phyloP scores from a whole-genome alignment of 2,113 vertebrate genomes.

The Phaetusa simplex region DNA sequence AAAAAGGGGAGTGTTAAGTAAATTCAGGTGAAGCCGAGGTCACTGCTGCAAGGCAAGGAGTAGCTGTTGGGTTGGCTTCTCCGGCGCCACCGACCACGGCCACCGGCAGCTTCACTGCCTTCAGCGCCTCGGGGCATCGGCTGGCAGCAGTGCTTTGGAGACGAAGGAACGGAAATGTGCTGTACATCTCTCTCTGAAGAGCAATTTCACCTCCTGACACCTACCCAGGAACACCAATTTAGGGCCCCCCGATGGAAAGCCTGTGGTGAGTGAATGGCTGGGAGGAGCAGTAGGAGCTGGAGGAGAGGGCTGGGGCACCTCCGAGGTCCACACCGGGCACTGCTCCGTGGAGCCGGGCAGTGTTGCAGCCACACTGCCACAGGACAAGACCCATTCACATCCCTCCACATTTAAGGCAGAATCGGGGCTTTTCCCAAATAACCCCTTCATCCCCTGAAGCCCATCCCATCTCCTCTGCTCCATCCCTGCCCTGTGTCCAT shows the following conservation, averaged over 20 bases:
- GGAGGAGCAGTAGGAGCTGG: background rate
- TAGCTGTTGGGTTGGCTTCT: background rate
- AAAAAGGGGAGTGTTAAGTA: background rate
- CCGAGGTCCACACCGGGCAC: background rate
- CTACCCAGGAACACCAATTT: background rate
- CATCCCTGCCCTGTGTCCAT: rapidly evolving
- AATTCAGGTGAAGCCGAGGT: background rate
- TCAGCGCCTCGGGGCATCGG: rapidly evolving
- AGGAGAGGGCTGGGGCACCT: background rate
- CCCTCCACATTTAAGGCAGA: background rate
- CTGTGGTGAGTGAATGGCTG: background rate
- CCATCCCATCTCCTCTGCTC: background rate
- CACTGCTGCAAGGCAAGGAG: background rate
- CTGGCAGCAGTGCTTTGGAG: background rate
- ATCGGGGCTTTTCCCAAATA: background rate
- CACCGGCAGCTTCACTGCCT: background rate
- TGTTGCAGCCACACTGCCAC: rapidly evolving
- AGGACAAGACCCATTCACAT: background rate
- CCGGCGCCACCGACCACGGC: background rate
- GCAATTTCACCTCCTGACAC: background rate
- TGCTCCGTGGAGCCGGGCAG: background rate
- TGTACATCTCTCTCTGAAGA: background rate
- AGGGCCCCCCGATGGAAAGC: background rate
- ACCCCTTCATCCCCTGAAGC: background rate
- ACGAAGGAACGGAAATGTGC: background rate